phyloP scores from a whole-genome alignment of 2,113 vertebrate genomes.

The Centrocercus urophasianus region DNA sequence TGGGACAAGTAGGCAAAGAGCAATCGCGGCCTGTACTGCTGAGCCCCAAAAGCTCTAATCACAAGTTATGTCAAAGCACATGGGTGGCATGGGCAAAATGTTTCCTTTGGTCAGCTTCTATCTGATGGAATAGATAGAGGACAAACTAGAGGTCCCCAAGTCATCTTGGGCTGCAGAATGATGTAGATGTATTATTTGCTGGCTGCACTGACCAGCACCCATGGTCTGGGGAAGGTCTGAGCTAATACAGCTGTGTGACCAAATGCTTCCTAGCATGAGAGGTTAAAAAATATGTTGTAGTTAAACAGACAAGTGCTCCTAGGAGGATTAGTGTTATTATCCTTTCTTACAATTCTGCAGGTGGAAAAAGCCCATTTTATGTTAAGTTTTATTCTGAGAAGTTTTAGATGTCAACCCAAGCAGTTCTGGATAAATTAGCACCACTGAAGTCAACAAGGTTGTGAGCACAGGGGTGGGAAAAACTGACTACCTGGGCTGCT shows the following conservation, averaged over 20 bases:
- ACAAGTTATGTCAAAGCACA: rapidly evolving
- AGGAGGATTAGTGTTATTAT: not conserved
- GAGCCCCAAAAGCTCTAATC: not conserved
- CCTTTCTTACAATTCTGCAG: not conserved
- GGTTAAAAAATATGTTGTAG: not conserved
- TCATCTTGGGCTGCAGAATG: not conserved
- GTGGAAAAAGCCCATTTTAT: not conserved
- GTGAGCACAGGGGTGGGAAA: not conserved
- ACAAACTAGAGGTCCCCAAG: not conserved
- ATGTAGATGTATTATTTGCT: not conserved
- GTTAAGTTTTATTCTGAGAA: not conserved
- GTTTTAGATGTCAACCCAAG: rapidly evolving
- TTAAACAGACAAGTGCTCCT: not conserved
- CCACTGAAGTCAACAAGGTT: not conserved
- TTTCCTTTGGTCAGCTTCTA: not conserved
- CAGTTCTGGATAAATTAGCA: not conserved
- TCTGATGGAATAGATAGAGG: not conserved
- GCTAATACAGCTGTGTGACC: not conserved
- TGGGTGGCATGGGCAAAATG: rapidly evolving
- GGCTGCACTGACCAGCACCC: not conserved
- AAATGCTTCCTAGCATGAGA: not conserved
- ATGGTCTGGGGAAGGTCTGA: not conserved
- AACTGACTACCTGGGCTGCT: not conserved
- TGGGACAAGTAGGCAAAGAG: not conserved
- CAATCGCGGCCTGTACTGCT: not conserved